Conservation (phyloP, 1,140 invertebrate species). For the Orius insidiosus region DNA sequence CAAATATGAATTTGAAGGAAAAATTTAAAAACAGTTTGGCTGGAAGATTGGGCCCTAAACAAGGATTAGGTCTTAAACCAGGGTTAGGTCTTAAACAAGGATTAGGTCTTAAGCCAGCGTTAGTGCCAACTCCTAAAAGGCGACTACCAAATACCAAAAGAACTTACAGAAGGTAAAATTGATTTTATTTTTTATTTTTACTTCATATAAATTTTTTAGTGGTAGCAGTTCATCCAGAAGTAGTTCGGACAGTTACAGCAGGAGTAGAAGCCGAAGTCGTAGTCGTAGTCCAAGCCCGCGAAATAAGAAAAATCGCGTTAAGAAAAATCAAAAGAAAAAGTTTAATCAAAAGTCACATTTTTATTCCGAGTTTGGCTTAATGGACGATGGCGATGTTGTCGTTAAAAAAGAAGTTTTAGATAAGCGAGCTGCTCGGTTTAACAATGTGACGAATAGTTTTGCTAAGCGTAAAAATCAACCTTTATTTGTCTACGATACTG, state of each 20-base stretch:
- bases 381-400: constrained; percentile 11
- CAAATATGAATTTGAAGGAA: constrained; percentile 16
- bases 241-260: constrained; percentile 21
- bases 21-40: constrained; percentile 5
- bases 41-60: background rate
- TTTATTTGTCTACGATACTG: constrained; percentile 21
- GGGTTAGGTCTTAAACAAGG: too few relatives aligned
- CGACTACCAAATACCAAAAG: background rate
- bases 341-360: constrained; percentile 31
- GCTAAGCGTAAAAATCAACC: constrained; percentile 19
- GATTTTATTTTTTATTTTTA: constrained; percentile 10
- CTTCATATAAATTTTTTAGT: too few relatives aligned
- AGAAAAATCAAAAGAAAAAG: constrained; percentile 7
- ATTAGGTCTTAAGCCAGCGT: background rate
- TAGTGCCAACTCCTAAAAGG: background rate
- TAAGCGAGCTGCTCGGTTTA: constrained; percentile 74
- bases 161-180: too few relatives aligned
- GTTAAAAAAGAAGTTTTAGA: constrained; percentile 47
- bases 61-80: background rate
- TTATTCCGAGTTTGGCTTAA: constrained; percentile 45
- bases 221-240: constrained; percentile 12
- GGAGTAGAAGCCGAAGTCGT: constrained; percentile 22
- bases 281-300: constrained; percentile 17
- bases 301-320: constrained; percentile 7
- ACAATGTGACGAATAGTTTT: constrained; percentile 13